Evolutionary conservation across 2,888 invertebrate genomes (phyloP).

Genomic region (Crocallis elinguaria): DNA sequence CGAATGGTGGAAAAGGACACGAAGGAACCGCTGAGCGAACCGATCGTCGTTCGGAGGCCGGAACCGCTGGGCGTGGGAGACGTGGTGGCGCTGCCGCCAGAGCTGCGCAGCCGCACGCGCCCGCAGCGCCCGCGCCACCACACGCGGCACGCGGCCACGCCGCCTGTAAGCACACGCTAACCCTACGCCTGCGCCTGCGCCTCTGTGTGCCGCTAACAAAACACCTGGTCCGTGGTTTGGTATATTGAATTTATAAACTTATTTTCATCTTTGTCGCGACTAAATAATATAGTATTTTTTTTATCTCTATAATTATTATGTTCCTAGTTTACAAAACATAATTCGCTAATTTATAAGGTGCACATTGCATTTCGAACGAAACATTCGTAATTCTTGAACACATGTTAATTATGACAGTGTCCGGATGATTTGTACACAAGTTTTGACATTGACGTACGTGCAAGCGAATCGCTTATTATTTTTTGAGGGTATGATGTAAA

Average conservation of each 20-base stretch:
- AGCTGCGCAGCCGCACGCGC: slow-evolving; percentile 74
- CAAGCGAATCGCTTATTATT: neutral
- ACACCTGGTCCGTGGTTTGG: slow-evolving; percentile 74
- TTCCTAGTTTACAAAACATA: neutral
- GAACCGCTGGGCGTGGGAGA: slow-evolving; percentile 73
- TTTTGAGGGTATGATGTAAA: slow-evolving; percentile 30
- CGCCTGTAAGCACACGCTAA: slow-evolving; percentile 84
- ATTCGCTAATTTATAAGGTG: neutral
- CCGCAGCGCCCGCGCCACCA: slow-evolving; percentile 75
- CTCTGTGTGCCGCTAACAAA: slow-evolving; percentile 80
- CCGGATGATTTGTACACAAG: neutral
- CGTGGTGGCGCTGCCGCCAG: slow-evolving; percentile 73
- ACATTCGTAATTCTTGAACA: neutral
- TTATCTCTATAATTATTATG: neutral
- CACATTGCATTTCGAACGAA: neutral
- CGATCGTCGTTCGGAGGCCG: slow-evolving; percentile 51
- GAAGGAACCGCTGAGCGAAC: slow-evolving; percentile 57
- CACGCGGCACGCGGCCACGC: slow-evolving; percentile 82
- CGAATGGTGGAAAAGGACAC: slow-evolving; percentile 70
- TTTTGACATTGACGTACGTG: slow-evolving; percentile 11
- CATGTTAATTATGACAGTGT: neutral
- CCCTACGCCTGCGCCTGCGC: slow-evolving; percentile 74
- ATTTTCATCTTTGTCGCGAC: no score
- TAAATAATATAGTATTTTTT: neutral
- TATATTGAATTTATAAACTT: slow-evolving; percentile 45